Conservation (phyloP, 2,888 invertebrate genomes). For the Cerceris rybyensis region DNA sequence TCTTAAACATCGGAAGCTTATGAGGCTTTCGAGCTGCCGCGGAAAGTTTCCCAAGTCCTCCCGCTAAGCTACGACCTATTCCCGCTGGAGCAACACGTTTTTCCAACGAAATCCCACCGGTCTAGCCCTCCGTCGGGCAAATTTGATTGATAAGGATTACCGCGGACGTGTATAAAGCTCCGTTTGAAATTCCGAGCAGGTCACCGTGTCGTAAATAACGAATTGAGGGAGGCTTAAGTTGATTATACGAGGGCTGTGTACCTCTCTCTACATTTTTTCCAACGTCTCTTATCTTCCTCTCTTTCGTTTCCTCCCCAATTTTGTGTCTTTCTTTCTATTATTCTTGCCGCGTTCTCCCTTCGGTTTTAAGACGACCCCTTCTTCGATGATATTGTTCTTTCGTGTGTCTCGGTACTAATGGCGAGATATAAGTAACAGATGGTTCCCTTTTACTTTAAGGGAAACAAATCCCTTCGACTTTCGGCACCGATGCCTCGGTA, state of each 20-base stretch:
- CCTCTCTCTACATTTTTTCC: background rate
- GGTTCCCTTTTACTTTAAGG: background rate
- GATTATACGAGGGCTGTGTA: constrained; percentile 27
- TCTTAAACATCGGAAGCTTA: constrained; percentile 32
- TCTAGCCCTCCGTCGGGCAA: constrained; percentile 17
- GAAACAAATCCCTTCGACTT: too few relatives aligned
- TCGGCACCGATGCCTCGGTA: too few relatives aligned
- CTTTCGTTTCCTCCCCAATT: background rate
- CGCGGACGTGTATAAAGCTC: constrained; percentile 19
- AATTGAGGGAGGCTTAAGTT: constrained; percentile 35
- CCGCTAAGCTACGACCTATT: constrained; percentile 31
- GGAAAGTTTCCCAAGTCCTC: constrained; percentile 19
- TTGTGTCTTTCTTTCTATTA: background rate
- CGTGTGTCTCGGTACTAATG: background rate
- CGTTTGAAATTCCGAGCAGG: constrained; percentile 46
- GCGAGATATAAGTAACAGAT: background rate
- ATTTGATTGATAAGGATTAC: constrained; percentile 62
- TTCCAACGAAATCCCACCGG: constrained; percentile 30
- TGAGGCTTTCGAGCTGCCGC: constrained; percentile 33
- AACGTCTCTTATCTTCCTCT: background rate
- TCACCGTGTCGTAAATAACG: constrained; percentile 30
- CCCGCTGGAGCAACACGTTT: constrained; percentile 39
- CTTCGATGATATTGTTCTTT: background rate
- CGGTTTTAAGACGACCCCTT: constrained; percentile 2
- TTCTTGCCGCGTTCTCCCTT: background rate